Percentiles rank a stretch among this genome's conserved stretches.
Evolutionary conservation across 2,797 vertebrate species (phyloP).

Genomic region (Amazona finschi): DNA sequence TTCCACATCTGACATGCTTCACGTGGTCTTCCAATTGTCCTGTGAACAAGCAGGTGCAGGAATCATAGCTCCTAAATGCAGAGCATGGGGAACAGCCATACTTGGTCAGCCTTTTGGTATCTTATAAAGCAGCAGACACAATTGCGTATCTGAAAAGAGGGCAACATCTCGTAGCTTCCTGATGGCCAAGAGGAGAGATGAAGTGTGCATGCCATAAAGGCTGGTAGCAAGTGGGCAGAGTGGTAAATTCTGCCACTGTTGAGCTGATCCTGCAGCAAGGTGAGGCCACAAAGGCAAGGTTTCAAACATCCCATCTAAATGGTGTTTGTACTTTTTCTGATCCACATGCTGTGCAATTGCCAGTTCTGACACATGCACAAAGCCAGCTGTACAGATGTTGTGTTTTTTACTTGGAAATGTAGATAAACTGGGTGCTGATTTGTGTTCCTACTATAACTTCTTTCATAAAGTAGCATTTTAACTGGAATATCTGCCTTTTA

Average conservation of each 20-base stretch:
- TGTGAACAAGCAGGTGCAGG: not conserved
- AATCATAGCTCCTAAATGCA: not conserved
- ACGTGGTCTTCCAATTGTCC: not conserved
- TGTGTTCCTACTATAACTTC: not conserved
- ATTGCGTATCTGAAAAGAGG: not conserved
- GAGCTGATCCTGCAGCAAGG: not conserved
- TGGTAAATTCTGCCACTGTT: not conserved
- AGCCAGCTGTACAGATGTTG: not conserved
- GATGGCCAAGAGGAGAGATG: fast-evolving
- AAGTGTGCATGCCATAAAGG: not conserved
- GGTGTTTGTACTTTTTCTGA: not conserved
- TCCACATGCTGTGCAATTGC: not conserved
- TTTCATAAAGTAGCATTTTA: not conserved
- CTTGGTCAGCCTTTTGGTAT: not conserved
- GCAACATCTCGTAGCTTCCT: not conserved
- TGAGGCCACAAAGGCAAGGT: not conserved
- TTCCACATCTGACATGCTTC: fast-evolving
- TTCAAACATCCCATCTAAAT: not conserved
- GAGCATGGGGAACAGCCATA: not conserved
- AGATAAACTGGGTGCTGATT: not conserved
- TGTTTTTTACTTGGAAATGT: not conserved
- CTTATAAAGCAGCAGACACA: not conserved
- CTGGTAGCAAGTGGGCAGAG: not conserved
- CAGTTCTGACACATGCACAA: not conserved
- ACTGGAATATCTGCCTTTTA: not conserved